These are phyloP conservation scores for Serilophus lunatus DNA, from an alignment of 2,113 vertebrate species.

Conservation along the genomic window DNA sequence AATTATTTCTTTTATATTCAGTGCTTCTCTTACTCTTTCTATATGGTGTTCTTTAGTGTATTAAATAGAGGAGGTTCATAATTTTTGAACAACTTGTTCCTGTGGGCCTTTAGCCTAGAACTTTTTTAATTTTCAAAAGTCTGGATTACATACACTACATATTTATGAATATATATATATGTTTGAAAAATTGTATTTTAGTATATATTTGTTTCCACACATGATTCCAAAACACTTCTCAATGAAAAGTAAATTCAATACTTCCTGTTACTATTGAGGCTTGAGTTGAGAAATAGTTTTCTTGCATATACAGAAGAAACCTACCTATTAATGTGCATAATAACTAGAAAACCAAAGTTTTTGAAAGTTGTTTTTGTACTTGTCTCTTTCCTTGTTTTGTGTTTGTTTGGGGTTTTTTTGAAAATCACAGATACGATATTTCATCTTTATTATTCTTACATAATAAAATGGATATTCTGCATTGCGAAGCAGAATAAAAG, in stretches of 20 bases:
- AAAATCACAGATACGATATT: neutral
- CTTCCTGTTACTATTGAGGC: neutral
- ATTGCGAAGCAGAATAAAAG: neutral
- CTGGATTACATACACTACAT: neutral
- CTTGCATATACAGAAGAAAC: neutral
- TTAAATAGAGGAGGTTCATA: neutral
- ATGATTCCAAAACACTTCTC: neutral
- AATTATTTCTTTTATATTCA: neutral
- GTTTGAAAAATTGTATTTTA: neutral
- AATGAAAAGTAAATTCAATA: neutral
- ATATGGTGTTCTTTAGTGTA: neutral
- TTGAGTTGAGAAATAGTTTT: neutral
- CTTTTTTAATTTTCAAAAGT: accelerated
- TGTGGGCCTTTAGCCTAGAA: neutral
- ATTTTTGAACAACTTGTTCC: neutral
- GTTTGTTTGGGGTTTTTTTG: neutral
- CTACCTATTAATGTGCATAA: neutral
- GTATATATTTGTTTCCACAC: neutral
- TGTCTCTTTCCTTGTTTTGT: neutral
- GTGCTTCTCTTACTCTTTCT: neutral
- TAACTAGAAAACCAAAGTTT: neutral
- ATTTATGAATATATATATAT: neutral
- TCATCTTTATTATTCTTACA: neutral
- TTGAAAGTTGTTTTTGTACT: neutral
- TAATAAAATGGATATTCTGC: neutral